Conservation (phyloP, 2,113 vertebrate genomes). For the Leptodactylus fuscus region DNA sequence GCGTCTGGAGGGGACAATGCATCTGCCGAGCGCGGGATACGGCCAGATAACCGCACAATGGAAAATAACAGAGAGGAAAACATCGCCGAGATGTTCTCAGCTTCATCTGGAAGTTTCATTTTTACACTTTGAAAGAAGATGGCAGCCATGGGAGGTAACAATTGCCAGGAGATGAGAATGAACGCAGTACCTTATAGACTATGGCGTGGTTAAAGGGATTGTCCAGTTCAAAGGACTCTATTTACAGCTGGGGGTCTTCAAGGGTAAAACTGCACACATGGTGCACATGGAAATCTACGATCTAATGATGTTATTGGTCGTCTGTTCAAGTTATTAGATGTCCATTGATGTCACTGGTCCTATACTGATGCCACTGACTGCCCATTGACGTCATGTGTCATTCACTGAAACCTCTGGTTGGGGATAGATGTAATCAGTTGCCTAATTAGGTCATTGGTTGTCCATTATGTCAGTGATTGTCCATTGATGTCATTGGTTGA, state of each 20-base stretch:
- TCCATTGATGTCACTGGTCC: not conserved
- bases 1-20: not conserved
- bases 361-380: not conserved
- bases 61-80: not conserved
- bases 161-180: no score
- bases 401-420: not conserved
- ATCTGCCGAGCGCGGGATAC: not conserved
- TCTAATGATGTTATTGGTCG: not conserved
- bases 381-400: not conserved
- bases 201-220: not conserved
- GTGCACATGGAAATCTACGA: not conserved
- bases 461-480: not conserved
- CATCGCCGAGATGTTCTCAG: not conserved
- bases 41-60: slow-evolving; percentile 15
- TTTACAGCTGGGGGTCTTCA: not conserved
- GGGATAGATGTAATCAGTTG: no score
- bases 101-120: not conserved
- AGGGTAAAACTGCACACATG: not conserved
- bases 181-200: no score
- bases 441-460: not conserved
- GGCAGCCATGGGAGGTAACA: not conserved
- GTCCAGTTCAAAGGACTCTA: no score
- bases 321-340: not conserved
- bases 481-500: not conserved
- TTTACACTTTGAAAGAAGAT: not conserved